Base-by-base conservation (phyloP, 2,113 vertebrate genomes). In the Lonchura striata region DNA sequence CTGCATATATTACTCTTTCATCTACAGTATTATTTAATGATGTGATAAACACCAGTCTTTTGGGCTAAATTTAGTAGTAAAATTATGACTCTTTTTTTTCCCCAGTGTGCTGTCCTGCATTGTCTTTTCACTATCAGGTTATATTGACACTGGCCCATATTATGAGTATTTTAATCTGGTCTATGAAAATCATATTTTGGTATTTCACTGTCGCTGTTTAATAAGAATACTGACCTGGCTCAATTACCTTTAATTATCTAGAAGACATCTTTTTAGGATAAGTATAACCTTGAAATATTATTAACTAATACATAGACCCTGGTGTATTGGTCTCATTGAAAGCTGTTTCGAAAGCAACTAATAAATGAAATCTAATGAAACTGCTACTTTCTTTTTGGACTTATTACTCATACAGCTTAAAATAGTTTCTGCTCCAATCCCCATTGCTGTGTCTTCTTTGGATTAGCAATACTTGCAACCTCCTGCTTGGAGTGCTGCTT, bases 171-270 rank as follows among this genome's bases (percentile, higher is more conserved):
- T 78, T 86, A 42, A 60, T 59, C 72, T 78, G 17, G 10, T 81
- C 83, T 85, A 4, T 53, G 60, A 37, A 79, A 91, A 72, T 82
- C 8, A 71, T 54, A 19, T 83, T 87, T 54, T 3, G 6, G 44
- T 61, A 20, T 76, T 75, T 86, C 13, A 14, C 27, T 3, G 7
- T 33, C 2, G 1, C 39, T 80, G 42, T 74, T 94, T 88, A 81
- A 77, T 83, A 86, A 72, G 53, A 81, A 76, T 35, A 65, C 33
- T 69, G 47, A 85, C 50, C 46, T 76, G 28, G 47, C 60, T 75
- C 39, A 90, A 68, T 71, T 91, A 60, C 35, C 56, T 86, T 63
- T 50, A 81, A 95, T 90, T 92, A 83, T 83, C 65, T 75, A 56
- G 52, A 71, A 94, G 16, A 20, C 15, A 75, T 86, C 60, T 50